Base-by-base conservation (phyloP, 1,140 invertebrate species). In the Ostrea edulis region DNA sequence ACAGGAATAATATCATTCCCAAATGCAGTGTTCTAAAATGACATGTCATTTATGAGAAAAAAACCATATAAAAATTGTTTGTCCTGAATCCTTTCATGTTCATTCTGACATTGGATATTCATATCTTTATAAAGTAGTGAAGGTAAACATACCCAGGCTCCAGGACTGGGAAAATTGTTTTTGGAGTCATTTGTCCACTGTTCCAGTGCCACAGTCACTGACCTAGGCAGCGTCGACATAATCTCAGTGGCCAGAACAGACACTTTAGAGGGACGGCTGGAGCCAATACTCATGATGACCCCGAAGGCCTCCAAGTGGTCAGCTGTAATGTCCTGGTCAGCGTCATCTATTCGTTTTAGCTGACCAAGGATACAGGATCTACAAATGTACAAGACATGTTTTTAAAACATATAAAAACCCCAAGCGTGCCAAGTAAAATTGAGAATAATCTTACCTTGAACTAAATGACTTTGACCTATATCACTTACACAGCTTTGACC, bases 1-100 rank as follows among this genome's bases (percentile, higher is more conserved):
- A 97, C 96, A 35, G 97, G 97, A 90, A 98, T 97, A 8, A 97
- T 96, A 93, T 98, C 97, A 90, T 96, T 97, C 22, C 96, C 96
- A 93, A 97, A 97, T 8, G 96, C 96, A 91, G 94, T 95, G 71
- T 96, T 96, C 97, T 97, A 93, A 62, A 95, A 95, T 77, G 35
- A 29, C n/a, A 77, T 77, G 71, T 25, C 25, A 12, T n/a, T 29
- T 29, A 5, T 12, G 35, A 44, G 35, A 44, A 5, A 44, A 44
- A 44, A 5, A 44, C 35, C 1, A n/a, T n/a, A n/a, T n/a, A 44
- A 44, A 44, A 44, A 44, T 44, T 44, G 5, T 44, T 44, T 44
- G 35, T 44, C 5, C 35, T 1, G 35, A 44, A 44, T 5, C 35
- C 35, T 2, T 44, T 44, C 1, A 44, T 44, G 35, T 44, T 5